Evolutionary conservation across 2,113 vertebrate genomes (phyloP).

Genomic region (Zapornia atra): DNA sequence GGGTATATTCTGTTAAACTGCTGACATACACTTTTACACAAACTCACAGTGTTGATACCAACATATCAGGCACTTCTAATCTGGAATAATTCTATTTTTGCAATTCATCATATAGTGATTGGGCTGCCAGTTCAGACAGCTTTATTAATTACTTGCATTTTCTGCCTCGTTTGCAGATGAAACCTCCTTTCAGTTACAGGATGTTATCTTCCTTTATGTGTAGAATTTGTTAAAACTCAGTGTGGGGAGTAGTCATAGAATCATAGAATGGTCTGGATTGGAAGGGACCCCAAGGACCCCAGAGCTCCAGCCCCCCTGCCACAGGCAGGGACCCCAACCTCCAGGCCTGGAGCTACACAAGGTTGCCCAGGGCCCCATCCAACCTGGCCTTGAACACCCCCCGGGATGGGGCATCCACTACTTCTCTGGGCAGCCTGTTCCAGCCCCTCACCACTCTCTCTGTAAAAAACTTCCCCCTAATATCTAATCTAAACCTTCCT

Average conservation of each 20-base stretch:
- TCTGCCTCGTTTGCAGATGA: background rate
- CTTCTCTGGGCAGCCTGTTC: too few species aligned
- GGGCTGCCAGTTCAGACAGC: background rate
- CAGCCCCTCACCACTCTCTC: too few species aligned
- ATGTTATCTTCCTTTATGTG: background rate
- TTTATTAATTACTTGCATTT: background rate
- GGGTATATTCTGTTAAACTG: background rate
- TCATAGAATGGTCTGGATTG: too few species aligned
- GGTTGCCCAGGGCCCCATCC: too few species aligned
- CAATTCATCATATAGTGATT: accelerated
- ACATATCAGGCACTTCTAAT: accelerated
- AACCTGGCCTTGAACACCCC: too few species aligned
- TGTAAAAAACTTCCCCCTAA: too few species aligned
- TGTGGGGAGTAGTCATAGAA: background rate
- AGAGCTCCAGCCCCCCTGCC: too few species aligned
- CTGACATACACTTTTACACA: background rate
- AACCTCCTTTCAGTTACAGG: background rate
- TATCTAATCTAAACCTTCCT: too few species aligned
- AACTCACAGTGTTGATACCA: background rate
- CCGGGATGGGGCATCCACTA: too few species aligned
- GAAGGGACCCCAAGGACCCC: too few species aligned
- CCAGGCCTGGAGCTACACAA: too few species aligned
- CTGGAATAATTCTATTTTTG: background rate
- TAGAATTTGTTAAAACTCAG: background rate
- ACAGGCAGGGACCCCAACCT: too few species aligned